phyloP scores from a whole-genome alignment of 2,113 vertebrate genomes.

The Gavialis gangeticus region DNA sequence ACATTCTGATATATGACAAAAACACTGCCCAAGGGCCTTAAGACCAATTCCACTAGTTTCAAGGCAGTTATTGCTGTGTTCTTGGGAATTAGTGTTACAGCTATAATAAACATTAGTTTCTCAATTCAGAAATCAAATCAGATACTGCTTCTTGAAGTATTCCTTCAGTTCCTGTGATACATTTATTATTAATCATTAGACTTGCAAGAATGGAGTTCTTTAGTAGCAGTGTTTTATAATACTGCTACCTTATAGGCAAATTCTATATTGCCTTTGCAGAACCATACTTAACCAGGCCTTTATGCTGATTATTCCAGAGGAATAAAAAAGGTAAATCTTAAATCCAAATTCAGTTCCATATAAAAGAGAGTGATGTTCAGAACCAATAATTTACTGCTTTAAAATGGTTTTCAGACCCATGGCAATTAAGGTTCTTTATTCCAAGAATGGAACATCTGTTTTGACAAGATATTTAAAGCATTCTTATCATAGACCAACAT shows the following conservation, averaged over 20 bases:
- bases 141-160: neutral
- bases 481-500: neutral
- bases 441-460: neutral
- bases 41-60: neutral
- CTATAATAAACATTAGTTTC: neutral
- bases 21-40: neutral
- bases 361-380: neutral
- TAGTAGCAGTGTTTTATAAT: neutral
- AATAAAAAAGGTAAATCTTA: neutral
- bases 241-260: neutral
- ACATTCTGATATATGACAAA: neutral
- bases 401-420: neutral
- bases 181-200: neutral
- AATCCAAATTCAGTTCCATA: neutral
- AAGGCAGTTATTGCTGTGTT: neutral
- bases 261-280: neutral
- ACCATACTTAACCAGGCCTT: neutral
- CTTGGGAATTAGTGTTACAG: neutral
- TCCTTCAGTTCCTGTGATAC: too few relatives aligned
- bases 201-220: neutral
- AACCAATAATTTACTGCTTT: neutral
- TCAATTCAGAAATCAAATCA: neutral
- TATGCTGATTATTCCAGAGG: neutral
- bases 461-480: neutral
- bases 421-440: neutral